Percentiles rank a stretch among this genome's conserved stretches.
Evolutionary conservation across 2,888 invertebrate genomes (phyloP).

Genomic region (Apomyelois bistriatella): DNA sequence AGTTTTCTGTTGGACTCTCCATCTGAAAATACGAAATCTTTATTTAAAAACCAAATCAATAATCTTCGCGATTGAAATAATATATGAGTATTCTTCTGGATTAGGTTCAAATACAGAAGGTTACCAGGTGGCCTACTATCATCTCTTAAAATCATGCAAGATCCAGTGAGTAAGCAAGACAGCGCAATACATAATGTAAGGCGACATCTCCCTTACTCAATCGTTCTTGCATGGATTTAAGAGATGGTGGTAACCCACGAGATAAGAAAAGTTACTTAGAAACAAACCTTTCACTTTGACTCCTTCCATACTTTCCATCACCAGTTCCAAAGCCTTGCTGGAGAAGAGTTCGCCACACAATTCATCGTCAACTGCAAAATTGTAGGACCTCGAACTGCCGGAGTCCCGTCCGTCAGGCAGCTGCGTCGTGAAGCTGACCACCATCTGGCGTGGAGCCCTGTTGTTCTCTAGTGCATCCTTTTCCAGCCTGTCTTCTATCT

Average conservation of each 20-base stretch:
- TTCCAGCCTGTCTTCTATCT: constrained; percentile 90
- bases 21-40: constrained; percentile 42
- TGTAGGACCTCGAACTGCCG: constrained; percentile 82
- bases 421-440: constrained; percentile 84
- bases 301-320: constrained; percentile 81
- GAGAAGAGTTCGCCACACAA: constrained; percentile 85
- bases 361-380: constrained; percentile 78
- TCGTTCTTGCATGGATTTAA: too few relatives aligned
- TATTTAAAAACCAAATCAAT: too few relatives aligned
- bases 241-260: too few relatives aligned
- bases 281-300: constrained; percentile 49
- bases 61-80: too few relatives aligned
- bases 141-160: too few relatives aligned
- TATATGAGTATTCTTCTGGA: too few relatives aligned
- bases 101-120: too few relatives aligned
- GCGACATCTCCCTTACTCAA: too few relatives aligned
- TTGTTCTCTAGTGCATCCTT: constrained; percentile 91
- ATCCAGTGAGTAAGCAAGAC: too few relatives aligned
- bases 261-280: too few relatives aligned
- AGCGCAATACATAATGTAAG: too few relatives aligned
- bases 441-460: constrained; percentile 88
- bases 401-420: constrained; percentile 76
- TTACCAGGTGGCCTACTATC: too few relatives aligned
- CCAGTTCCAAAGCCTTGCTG: constrained; percentile 82
- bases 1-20: constrained; percentile 54